A percentile compares a stretch with the other conserved stretches of the same genome.
Conservation (phyloP, 2,113 vertebrate genomes). For the Alosa alosa region DNA sequence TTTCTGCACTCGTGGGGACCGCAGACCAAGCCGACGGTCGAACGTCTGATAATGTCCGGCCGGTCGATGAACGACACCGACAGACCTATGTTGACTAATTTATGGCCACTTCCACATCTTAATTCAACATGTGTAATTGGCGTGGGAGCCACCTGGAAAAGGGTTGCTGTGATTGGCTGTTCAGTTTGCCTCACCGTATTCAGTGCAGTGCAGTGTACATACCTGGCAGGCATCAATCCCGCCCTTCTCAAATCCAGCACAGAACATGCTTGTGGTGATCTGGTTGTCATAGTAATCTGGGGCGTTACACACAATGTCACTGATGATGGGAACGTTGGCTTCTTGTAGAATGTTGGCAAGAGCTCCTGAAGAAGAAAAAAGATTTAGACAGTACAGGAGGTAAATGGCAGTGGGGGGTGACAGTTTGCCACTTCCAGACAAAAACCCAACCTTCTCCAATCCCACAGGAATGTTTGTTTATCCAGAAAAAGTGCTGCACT, state of each 20-base stretch:
- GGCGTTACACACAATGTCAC: conserved; percentile 77
- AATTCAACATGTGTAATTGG: no score
- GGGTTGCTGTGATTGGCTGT: no score
- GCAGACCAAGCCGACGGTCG: no score
- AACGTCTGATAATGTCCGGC: no score
- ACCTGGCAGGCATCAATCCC: conserved; percentile 89
- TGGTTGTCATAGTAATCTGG: conserved; percentile 87
- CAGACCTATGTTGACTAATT: no score
- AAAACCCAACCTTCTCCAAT: neutral
- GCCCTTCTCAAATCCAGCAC: conserved; percentile 84
- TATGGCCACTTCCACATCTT: no score
- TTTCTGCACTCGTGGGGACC: neutral
- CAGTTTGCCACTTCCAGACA: neutral
- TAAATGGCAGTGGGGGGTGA: neutral
- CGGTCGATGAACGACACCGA: no score
- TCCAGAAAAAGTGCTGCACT: neutral
- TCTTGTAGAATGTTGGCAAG: conserved; percentile 83
- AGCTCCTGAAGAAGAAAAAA: conserved; percentile 63
- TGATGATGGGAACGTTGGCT: conserved; percentile 83
- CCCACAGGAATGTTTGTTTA: neutral
- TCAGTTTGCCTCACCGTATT: no score
- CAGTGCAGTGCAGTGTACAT: neutral
- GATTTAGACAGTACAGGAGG: neutral
- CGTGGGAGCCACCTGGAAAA: no score
- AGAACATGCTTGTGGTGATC: conserved; percentile 90